phyloP scores from a whole-genome alignment of 2,888 invertebrate genomes.

The Nephrocerus scutellatus region DNA sequence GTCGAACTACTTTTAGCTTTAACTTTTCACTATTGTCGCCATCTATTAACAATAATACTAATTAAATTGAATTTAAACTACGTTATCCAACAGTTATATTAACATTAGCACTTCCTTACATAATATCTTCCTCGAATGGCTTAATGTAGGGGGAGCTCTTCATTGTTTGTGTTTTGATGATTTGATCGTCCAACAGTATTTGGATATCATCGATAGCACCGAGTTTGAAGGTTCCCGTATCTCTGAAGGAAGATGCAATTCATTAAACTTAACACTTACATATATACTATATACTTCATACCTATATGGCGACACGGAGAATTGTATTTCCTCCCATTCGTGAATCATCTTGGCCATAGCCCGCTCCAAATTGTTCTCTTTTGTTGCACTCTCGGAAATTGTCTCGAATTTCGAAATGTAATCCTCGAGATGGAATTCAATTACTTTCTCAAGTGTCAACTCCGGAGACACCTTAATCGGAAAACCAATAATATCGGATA shows the following conservation, averaged over 20 bases:
- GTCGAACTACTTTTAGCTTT: too few relatives aligned
- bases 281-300: constrained; percentile 13
- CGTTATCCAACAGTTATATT: too few relatives aligned
- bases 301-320: constrained; percentile 65
- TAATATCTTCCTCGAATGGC: constrained; percentile 79
- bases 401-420: constrained; percentile 82
- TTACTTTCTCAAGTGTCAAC: constrained; percentile 75
- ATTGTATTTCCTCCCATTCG: constrained; percentile 82
- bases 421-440: constrained; percentile 83
- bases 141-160: constrained; percentile 94
- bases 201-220: constrained; percentile 92
- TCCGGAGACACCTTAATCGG: constrained; percentile 79
- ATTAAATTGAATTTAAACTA: too few relatives aligned
- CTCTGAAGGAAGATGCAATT: constrained; percentile 46
- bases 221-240: constrained; percentile 85
- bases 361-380: constrained; percentile 89
- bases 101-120: too few relatives aligned
- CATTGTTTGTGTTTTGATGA: constrained; percentile 96
- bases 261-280: constrained; percentile 15
- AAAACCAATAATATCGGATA: constrained; percentile 91
- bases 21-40: too few relatives aligned
- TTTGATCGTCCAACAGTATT: constrained; percentile 85
- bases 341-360: constrained; percentile 80
- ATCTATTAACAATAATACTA: too few relatives aligned
- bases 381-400: constrained; percentile 92